Base-by-base conservation (phyloP, 2,113 vertebrate species). In the Catharus fuscescens region DNA sequence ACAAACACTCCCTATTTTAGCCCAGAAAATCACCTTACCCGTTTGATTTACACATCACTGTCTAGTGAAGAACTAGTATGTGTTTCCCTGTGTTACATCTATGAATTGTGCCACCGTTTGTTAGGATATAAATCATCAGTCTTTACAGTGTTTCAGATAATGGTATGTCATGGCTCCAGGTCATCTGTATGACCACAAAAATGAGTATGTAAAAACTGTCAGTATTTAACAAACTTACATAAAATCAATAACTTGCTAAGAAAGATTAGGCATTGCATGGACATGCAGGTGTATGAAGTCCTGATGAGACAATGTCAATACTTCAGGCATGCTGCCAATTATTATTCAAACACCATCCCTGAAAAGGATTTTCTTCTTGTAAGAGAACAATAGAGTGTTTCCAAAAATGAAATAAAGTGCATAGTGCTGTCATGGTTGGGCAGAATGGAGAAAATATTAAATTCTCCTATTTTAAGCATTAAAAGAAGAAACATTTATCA, bases 231-330 rank as follows among this genome's bases (percentile, higher is more conserved):
- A 78, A 83, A 70, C 34, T 57, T 77, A 18, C 6, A 66, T 11
- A 59, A 87, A 92, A 90, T 77, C 62, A 61, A 85, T 92, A 65
- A 66, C 40, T 87, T 90, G 38, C 71, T 67, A 90, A 94, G 29
- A 80, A 70, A 91, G 87, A 56, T 80, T n/a, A 80, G 42, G 34
- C 44, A 44, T 25, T 53, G 52, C 52, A 80, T 10, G 42, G 52
- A 66, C 81, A 60, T n/a, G 47, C 21, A 60, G 23, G 60, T 65
- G 38, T 50, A 65, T 8, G 42, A 57, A 38, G 48, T 57, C 42
- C 60, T 32, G 64, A 72, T 34, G 66, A 86, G 59, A 70, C n/a
- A 91, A 62, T 34, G 24, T 78, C 66, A 78, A 70, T 71, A 73
- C 21, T 62, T 82, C 2, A 6, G 76, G 71, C 71, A 36, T 28